Base-by-base conservation (phyloP, 2,797 vertebrate species). In the Cuculus canorus region DNA sequence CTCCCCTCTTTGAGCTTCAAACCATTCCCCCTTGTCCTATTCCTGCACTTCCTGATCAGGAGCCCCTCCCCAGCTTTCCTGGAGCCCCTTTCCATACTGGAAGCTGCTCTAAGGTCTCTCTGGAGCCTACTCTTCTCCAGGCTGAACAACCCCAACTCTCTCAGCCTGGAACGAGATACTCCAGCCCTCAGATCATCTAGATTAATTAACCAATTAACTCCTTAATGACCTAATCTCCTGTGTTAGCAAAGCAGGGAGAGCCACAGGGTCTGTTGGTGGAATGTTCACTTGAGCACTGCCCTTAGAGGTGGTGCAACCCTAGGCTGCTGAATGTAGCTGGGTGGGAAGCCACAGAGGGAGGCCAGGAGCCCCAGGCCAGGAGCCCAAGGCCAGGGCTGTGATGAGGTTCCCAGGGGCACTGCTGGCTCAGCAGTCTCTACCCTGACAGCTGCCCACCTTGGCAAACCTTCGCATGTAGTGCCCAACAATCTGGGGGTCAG, bases 381-480 rank as follows among this genome's bases (percentile, higher is more conserved):
- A 86, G 28, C 32, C 25, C 24, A 4, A 1, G 11, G 12, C 10
- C 33, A 73, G 63, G 28, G 12, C 33, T 70, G 56, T 64, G 39
- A 35, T 13, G 1, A 1, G 7, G 45, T 16, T 41, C 27, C 48
- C 32, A 43, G 39, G 70, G 6, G 11, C n/a, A 33, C 45, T 61
- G 33, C 48, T 45, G 50, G 37, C 53, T n/a, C 37, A 32, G 56
- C 1, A 3, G 13, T 12, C 27, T 53, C 53, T 9, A 2, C 14
- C 59, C 41, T 7, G 14, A 22, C 53, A 39, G 56, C 39, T 86
- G 82, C 95, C 84, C 93, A 99, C 99, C 99, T 99, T 99, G 72
- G 99, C 99, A 83, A 99, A 99, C 64, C 99, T 98, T 81, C 99
- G 98, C 99, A 99, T 99, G 97, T 99, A 99, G 96, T 99, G 99